Base-by-base conservation (phyloP, 2,888 invertebrate species). In the Lasioglossum morio region DNA sequence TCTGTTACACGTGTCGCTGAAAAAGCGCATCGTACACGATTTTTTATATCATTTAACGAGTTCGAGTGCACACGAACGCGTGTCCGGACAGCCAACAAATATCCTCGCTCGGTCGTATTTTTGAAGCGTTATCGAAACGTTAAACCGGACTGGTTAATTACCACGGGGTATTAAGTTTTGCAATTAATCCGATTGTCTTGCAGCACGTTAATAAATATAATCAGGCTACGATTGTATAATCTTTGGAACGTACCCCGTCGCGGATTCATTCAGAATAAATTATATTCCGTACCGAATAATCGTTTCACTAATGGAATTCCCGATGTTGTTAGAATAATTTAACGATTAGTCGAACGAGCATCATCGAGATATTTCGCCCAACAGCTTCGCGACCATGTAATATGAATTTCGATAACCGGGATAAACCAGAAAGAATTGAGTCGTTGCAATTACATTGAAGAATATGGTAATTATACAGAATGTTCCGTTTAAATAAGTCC, bases 291-390 rank as follows among this genome's bases (percentile, higher is more conserved):
- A 16, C 27, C 66, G 34, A 69, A 78, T 70, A 82, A 79, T 70
- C 14, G 30, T 53, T 53, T 53, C 63, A 79, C 19, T 79, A 85
- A 81, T 85, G 79, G 76, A 85, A 76, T 53, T 40, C 14, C n/a
- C 27, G 34, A 34, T 7, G 14, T 37, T 57, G 46, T 74, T 77
- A 63, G 57, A 53, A 43, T 60, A 60, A 79, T 77, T 69, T 34
- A 30, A 30, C 8, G 37, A 72, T 57, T 76, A 40, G 76, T 57
- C 30, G 23, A 79, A 53, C 19, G 57, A 27, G 23, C 40, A 10
- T 30, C 37, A 30, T 14, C 43, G 40, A 46, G 63, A 69, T 48
- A 66, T 66, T 66, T 12, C 77, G 27, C n/a, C n/a, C 2, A 16
- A 19, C 43, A 43, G 14, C 2, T 10, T 27, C 14, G 63, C 30